phyloP scores from a whole-genome alignment of 92 coral and sea anemone genomes.

The Porites cylindrica region DNA sequence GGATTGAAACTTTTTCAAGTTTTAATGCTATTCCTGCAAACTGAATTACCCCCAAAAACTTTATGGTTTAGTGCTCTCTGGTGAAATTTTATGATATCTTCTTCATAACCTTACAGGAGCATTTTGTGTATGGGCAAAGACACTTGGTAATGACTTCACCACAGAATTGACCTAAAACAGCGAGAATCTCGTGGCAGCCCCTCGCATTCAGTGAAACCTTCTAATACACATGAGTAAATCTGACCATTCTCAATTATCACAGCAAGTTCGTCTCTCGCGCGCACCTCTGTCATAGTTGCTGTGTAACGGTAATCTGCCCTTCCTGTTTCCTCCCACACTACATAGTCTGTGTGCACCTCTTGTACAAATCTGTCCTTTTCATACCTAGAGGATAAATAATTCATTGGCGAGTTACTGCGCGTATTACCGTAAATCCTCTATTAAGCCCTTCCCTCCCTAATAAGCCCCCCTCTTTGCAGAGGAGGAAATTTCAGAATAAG shows the following conservation, averaged over 20 bases:
- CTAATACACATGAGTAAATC: background rate
- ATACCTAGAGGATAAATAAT: slow-evolving; percentile 36
- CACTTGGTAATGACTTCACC: too few species aligned
- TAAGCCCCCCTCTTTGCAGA: background rate
- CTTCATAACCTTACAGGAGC: too few species aligned
- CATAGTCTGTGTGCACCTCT: slow-evolving; percentile 72
- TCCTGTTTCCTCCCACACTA: slow-evolving; percentile 73
- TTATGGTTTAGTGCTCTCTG: too few species aligned
- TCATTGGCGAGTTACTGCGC: background rate
- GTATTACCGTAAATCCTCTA: background rate
- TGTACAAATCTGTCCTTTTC: slow-evolving; percentile 64
- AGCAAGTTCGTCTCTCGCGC: background rate
- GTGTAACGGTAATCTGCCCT: slow-evolving; percentile 78
- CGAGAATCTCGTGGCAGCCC: too few species aligned
- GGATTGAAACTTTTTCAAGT: too few species aligned
- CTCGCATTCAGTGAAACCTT: too few species aligned
- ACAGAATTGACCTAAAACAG: too few species aligned
- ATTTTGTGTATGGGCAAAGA: too few species aligned
- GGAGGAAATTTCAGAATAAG: too few species aligned
- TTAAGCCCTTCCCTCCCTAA: background rate
- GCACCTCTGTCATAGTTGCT: slow-evolving; percentile 83
- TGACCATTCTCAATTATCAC: background rate
- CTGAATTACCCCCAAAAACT: too few species aligned
- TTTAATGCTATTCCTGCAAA: too few species aligned
- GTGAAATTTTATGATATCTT: too few species aligned